A percentile compares a stretch with the other conserved stretches of the same genome.
Conservation (phyloP, 2,797 vertebrate genomes). For the Lutjanus campechanus region DNA sequence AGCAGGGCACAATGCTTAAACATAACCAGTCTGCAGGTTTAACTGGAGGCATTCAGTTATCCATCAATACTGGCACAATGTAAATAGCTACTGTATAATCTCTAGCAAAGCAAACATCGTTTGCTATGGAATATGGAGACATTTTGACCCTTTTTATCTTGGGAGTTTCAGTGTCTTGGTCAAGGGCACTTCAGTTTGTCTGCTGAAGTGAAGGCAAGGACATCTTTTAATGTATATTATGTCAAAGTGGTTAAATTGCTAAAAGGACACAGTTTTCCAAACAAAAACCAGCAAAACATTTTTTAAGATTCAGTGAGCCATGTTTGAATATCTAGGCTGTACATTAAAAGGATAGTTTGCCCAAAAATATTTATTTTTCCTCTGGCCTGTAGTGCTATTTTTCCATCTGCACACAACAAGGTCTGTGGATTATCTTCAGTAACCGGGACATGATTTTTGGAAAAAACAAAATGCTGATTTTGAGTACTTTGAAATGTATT, state of each 20-base stretch:
- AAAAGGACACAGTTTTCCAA: not conserved
- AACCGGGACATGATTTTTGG: no score
- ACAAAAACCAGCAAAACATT: not conserved
- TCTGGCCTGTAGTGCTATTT: no score
- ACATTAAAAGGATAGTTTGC: no score
- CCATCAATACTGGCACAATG: not conserved
- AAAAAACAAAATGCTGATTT: no score
- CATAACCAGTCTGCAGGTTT: not conserved
- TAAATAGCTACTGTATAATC: not conserved
- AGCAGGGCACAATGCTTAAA: constrained; percentile 39
- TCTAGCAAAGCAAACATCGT: constrained; percentile 2
- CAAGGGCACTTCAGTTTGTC: not conserved
- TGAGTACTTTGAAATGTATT: no score
- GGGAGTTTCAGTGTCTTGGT: not conserved
- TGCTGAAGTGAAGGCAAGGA: not conserved
- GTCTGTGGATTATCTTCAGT: no score
- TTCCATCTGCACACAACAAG: no score
- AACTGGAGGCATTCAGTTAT: constrained; percentile 1
- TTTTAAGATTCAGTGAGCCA: not conserved
- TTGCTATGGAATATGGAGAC: not conserved
- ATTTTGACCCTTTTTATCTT: not conserved
- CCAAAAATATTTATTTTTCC: no score
- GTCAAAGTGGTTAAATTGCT: not conserved
- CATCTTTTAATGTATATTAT: not conserved
- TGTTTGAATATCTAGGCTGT: not conserved